Base-by-base conservation (phyloP, 2,888 invertebrate genomes). In the Sepioteuthis lessoniana region DNA sequence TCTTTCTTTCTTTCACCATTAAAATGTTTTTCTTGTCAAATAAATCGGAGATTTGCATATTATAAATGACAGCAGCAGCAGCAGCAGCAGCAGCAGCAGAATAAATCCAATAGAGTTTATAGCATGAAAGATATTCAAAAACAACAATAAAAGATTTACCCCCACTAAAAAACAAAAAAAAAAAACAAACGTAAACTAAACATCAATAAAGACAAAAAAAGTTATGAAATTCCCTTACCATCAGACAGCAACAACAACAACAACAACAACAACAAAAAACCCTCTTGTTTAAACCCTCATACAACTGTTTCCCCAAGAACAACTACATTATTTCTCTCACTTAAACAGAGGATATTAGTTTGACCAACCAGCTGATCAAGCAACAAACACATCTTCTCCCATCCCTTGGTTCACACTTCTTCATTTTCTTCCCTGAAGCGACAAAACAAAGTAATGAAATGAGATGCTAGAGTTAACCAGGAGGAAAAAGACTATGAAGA, bases 361-460 rank as follows among this genome's bases (percentile, higher is more conserved):
- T 76, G 76, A 76, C n/a, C 76, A 76, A 76, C n/a, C 76, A 76
- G n/a, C 35, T 76, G 76, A 76, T n/a, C n/a, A 76, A 76, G 76
- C 76, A 76, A 76, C 35, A 76, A 76, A n/a, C n/a, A 10, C 76
- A 76, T n/a, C 35, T 76, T 76, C 76, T 76, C 16, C 76, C 76
- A 76, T 76, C 76, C 76, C n/a, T 76, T n/a, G 4, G n/a, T 76
- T 76, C 76, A 76, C 19, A 10, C n/a, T n/a, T 35, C 76, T 35
- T 4, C n/a, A 13, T 76, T 76, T 25, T 76, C n/a, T 76, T 76
- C 76, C 76, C n/a, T n/a, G 76, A 13, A 35, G n/a, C n/a, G 10
- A n/a, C n/a, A 76, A 76, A 76, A 76, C 76, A 76, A 76, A 76
- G 76, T 76, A 76, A 76, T 76, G 76, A 76, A 76, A 76, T 76